Evolutionary conservation across 1,140 invertebrate genomes (phyloP), one percentile per base, ranked within the genome.

Genomic region (Rhopalosiphum padi): DNA sequence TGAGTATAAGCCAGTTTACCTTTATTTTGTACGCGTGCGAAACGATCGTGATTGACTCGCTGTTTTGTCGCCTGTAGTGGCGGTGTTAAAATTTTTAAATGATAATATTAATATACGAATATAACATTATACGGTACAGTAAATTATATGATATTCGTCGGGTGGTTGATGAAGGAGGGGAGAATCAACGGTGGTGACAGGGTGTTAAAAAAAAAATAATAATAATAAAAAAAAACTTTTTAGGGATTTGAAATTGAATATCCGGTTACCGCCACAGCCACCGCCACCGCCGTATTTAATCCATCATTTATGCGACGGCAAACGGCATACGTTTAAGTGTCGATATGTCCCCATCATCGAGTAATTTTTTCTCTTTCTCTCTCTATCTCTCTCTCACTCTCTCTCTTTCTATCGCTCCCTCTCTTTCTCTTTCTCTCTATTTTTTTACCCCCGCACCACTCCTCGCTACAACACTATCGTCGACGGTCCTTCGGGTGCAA

Each of bases 251-350:
- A 93, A 93, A 86, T 93, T 55, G 91, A 92, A 92, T 92, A 41
- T 92, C 77, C 91, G 91, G 48, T 30, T 9, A n/a, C 30, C 87
- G 83, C 60, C 60, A 77, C 91, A 82, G 35, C 18, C n/a, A 35
- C 43, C 48, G 15, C 60, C 60, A 35, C 41, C 35, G 91, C 91
- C 91, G 82, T 55, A 86, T 93, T 93, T 93, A 93, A 93, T 93
- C 82, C 77, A 93, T 93, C 91, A 93, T 93, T 93, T 93, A 86
- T 55, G 91, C 91, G 91, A 93, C 91, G 77, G 60, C 90, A 82
- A 91, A 82, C 90, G 90, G 91, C 91, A 86, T 93, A 93, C 91
- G 91, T 93, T 93, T 93, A 93, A 93, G 91, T 93, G 91, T 93
- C 91, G 91, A 93, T 93, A 86, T 93, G 91, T 93, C 82, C 91